Percentiles rank a stretch among this genome's conserved stretches.
Conservation (phyloP, 2,888 invertebrate genomes). For the Tortricodes alternella region DNA sequence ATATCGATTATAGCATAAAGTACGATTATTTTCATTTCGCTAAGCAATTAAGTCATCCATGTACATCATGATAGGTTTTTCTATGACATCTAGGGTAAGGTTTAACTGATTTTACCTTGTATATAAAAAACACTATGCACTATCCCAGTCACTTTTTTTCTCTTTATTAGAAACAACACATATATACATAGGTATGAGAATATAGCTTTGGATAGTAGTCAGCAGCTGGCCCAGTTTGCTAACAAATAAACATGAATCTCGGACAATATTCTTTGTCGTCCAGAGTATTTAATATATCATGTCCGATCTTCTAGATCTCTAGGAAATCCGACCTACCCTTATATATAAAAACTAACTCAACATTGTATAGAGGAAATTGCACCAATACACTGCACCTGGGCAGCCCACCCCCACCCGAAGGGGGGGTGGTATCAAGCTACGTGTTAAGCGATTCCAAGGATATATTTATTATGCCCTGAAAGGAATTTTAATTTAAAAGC, state of each 20-base stretch:
- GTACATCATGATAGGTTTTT: too few relatives aligned
- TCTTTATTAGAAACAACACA: too few relatives aligned
- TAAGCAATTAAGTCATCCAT: too few relatives aligned
- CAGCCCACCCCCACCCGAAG: conserved; percentile 29
- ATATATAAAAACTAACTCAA: conserved; percentile 21
- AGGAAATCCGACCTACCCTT: background rate
- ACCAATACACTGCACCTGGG: conserved; percentile 70
- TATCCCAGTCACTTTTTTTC: too few relatives aligned
- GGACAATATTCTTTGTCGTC: background rate
- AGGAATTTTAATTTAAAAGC: conserved; percentile 16
- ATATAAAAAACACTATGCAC: too few relatives aligned
- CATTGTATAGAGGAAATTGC: conserved; percentile 59
- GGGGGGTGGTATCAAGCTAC: conserved; percentile 22
- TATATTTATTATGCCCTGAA: conserved; percentile 25
- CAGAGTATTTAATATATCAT: background rate
- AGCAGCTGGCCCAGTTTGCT: background rate
- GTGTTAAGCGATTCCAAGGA: conserved; percentile 29
- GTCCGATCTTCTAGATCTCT: conserved; percentile 7
- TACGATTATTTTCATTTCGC: too few relatives aligned
- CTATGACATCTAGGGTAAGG: too few relatives aligned
- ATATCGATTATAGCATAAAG: too few relatives aligned
- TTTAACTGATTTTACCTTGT: too few relatives aligned
- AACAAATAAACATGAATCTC: background rate
- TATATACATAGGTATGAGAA: too few relatives aligned
- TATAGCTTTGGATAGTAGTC: too few relatives aligned